Base-by-base conservation (phyloP, 2,888 invertebrate genomes). In the Scaeva pyrastri region DNA sequence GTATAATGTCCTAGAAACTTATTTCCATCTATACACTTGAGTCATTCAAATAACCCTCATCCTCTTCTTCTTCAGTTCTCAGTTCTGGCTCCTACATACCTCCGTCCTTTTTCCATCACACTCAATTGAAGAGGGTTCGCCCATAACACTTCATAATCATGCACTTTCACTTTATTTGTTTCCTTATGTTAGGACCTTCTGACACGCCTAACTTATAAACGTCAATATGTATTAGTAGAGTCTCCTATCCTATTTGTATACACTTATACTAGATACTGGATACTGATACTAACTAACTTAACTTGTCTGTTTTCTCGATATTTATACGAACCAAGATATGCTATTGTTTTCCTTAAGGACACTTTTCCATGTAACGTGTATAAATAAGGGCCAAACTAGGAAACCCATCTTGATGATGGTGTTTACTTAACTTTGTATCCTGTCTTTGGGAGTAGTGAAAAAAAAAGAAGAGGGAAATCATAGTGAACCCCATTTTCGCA, bases 281-380 rank as follows among this genome's bases (percentile, higher is more conserved):
- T 31, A 31, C 5, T 8, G 31, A 56, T 58, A 16, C 31, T 48
- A 8, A 48, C 48, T 48, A 48, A 48, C 66, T 66, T 66, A 66
- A 48, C 31, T 66, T 66, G 45, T 64, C 26, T 48, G 66, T 31
- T 66, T 31, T 45, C 43, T 64, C 26, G 43, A 48, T 64, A 64
- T 64, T 64, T 64, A 31, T 31, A 64, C 64, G 45, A 12, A 14
- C 31, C 6, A 14, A 66, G 14, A 14, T 50, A 14, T 50, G 23
- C n/a, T 48, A 66, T 66, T 66, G 66, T 66, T 66, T 66, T 66
- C 48, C 48, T 66, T 66, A 66, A 66, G 66, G 66, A 66, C 48
- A 66, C 66, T 66, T 66, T n/a, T 66, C n/a, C 21, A 41, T 39
- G 26, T 26, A 31, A 31, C 31, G 31, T 31, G 8, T 5, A 5